Base-by-base conservation (phyloP, 1,140 invertebrate genomes). In the Homalodisca vitripennis region DNA sequence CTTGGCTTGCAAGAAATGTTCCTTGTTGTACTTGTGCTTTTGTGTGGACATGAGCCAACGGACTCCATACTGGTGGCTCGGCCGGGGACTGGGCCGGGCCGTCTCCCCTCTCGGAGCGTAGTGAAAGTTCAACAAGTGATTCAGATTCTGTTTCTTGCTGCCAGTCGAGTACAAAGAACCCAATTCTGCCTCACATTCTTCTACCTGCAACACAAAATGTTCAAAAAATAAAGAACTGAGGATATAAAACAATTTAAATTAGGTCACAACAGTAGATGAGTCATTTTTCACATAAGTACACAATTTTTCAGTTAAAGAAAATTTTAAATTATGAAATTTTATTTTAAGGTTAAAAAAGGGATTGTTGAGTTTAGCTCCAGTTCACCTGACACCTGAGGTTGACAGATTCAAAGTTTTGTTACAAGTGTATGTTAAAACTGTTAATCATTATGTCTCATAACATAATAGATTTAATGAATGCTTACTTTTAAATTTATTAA, bases 1-100 rank as follows among this genome's bases (percentile, higher is more conserved):
- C 93, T 96, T 96, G 34, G 94, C 94, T 82, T 97, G 93, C 34
- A 98, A 81, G 80, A 94, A 98, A 75, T 95, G 89, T 79, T 98
- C 93, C 79, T 95, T 95, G 80, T 92, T 95, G 79, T 94, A 95
- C 76, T 89, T 90, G 74, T 88, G 85, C 31, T 84, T 81, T 60
- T 83, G 80, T 68, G 83, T 78, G 51, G 78, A 76, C 75, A 73
- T 73, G 53, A 73, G 68, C 46, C 82, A 74, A 55, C 63, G 62
- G 17, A 71, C 70, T n/a, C 62, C 68, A 60, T 57, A 69, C 64
- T 64, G 68, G 65, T 70, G 47, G 64, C 30, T 31, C 14, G 27
- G 48, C 29, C 68, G 13, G n/a, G 17, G 34, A 55, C 72, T 27
- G 32, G 64, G 72, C 27, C 67, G 62, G 47, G 41, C 72, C 47